Evolutionary conservation across 2,888 invertebrate species (phyloP).

Genomic region (Drosophila cyrtoloma): DNA sequence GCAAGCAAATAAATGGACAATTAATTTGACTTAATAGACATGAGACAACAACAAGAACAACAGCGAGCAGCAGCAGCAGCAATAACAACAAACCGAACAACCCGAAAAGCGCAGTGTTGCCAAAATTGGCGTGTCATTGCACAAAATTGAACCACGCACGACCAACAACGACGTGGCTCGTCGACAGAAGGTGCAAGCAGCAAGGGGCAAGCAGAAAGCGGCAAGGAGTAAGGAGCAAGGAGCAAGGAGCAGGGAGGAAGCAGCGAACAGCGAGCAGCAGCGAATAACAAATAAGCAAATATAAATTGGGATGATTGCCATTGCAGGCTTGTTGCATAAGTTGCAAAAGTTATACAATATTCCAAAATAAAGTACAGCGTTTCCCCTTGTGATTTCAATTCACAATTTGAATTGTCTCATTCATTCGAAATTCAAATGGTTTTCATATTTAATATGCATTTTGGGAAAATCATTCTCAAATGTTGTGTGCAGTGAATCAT

Average conservation of each 20-base stretch:
- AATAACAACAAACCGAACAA: constrained; percentile 2
- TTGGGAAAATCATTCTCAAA: background rate
- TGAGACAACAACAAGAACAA: constrained; percentile 35
- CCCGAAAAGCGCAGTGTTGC: constrained; percentile 30
- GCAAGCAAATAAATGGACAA: constrained; percentile 78
- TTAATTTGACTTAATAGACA: constrained; percentile 81
- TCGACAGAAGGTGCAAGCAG: background rate
- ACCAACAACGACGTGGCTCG: constrained; percentile 2
- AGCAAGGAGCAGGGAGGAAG: background rate
- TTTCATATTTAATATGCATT: background rate
- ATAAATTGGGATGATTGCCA: background rate
- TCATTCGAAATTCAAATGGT: background rate
- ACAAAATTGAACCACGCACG: constrained; percentile 53
- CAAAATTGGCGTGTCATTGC: constrained; percentile 54
- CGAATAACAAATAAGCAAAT: constrained; percentile 12
- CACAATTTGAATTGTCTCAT: background rate
- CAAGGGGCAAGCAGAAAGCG: background rate
- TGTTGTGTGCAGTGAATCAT: background rate
- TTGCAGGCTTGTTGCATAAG: constrained; percentile 24
- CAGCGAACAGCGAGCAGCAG: background rate
- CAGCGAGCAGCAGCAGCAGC: background rate
- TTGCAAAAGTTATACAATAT: constrained; percentile 1
- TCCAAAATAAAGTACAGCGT: background rate
- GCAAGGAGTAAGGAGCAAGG: background rate
- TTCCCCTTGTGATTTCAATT: background rate